Conservation (phyloP, 2,888 invertebrate species). For the Trachelus stipa region DNA sequence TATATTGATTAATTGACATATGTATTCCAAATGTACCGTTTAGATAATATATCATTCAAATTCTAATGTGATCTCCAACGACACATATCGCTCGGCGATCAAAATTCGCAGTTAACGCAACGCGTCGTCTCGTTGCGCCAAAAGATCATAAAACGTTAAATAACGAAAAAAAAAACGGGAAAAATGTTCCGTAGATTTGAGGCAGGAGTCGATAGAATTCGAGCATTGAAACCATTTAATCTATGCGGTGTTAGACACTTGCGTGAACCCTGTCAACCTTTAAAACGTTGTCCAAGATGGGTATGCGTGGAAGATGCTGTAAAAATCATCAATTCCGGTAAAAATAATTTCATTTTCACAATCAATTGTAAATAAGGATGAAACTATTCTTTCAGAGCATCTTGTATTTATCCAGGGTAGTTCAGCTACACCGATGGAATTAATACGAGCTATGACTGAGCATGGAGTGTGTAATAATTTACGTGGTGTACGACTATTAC, state of each 20-base stretch:
- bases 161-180: not conserved
- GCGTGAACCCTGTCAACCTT: conserved; percentile 51
- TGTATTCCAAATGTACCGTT: conserved; percentile 27
- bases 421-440: conserved; percentile 72
- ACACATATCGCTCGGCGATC: conserved; percentile 14
- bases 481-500: conserved; percentile 69
- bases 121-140: not conserved
- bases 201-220: conserved; percentile 28
- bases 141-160: too few species aligned
- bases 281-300: conserved; percentile 56
- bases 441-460: conserved; percentile 71
- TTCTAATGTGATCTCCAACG: conserved; percentile 29
- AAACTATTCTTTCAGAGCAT: conserved; percentile 64
- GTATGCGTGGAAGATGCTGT: conserved; percentile 59
- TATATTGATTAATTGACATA: conserved; percentile 26
- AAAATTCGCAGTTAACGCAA: conserved; percentile 1
- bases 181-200: conserved; percentile 44
- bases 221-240: conserved; percentile 33
- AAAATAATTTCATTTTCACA: not conserved
- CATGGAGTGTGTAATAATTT: conserved; percentile 69
- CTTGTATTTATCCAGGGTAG: conserved; percentile 73
- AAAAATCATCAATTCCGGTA: conserved; percentile 56
- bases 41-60: conserved; percentile 41
- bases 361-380: not conserved
- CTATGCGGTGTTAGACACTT: conserved; percentile 31